Evolutionary conservation across 2,888 invertebrate genomes (phyloP).

Genomic region (Amaurobius ferox): DNA sequence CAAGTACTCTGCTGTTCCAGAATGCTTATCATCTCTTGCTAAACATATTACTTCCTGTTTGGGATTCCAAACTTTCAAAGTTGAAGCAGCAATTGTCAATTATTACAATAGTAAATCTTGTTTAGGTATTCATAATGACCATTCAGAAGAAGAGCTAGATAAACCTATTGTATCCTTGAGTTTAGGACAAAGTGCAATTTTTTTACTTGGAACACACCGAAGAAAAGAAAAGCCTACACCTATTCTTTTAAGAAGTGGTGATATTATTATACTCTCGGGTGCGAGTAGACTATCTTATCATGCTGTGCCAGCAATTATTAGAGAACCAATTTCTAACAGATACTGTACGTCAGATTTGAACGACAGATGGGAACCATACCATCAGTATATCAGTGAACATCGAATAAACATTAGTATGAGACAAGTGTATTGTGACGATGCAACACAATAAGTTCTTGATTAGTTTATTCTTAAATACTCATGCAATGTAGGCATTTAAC

Average conservation of each 20-base stretch:
- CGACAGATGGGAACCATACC: conserved; percentile 76
- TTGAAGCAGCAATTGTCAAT: conserved; percentile 96
- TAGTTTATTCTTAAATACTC: too few species aligned
- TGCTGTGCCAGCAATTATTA: conserved; percentile 91
- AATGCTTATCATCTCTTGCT: conserved; percentile 50
- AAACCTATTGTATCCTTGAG: conserved; percentile 95
- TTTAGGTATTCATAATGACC: conserved; percentile 95
- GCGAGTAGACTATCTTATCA: conserved; percentile 92
- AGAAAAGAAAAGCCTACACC: conserved; percentile 81
- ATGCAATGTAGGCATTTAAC: too few species aligned
- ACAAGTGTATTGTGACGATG: conserved; percentile 82
- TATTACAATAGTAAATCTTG: conserved; percentile 96
- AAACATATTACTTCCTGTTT: conserved; percentile 52
- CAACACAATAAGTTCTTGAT: too few species aligned
- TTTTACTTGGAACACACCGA: conserved; percentile 90
- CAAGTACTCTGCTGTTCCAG: conserved; percentile 75
- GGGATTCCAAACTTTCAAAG: conserved; percentile 50
- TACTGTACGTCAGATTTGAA: conserved; percentile 76
- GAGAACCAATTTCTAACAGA: conserved; percentile 80
- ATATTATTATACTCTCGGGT: conserved; percentile 92
- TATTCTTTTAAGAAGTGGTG: conserved; percentile 90
- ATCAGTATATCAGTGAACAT: conserved; percentile 84
- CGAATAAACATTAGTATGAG: conserved; percentile 96
- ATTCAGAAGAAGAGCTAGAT: conserved; percentile 89
- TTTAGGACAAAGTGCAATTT: conserved; percentile 96